Conservation (phyloP, 2,888 invertebrate species). For the Yponomeuta malinellus region DNA sequence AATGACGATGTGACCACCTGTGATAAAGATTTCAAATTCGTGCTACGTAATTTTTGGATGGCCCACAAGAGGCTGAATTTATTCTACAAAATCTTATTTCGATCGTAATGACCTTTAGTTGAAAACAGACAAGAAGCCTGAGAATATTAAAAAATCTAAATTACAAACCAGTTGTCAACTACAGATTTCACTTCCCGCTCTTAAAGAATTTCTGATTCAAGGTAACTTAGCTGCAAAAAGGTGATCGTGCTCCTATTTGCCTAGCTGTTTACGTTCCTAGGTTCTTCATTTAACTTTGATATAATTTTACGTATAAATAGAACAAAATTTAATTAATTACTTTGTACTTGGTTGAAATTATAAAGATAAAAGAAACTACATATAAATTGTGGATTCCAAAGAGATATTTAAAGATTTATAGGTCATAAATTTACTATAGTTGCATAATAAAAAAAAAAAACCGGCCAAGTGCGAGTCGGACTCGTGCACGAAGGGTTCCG, state of each 20-base stretch:
- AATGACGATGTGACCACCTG: too few relatives aligned
- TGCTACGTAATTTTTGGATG: too few relatives aligned
- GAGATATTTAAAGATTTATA: too few relatives aligned
- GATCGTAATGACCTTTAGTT: background rate
- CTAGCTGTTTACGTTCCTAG: background rate
- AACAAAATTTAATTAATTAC: too few relatives aligned
- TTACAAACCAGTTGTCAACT: constrained; percentile 4
- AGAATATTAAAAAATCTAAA: background rate
- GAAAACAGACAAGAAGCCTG: background rate
- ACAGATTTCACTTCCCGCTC: constrained; percentile 13
- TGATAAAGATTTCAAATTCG: too few relatives aligned
- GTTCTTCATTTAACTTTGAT: background rate
- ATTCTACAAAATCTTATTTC: background rate
- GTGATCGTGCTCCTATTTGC: background rate
- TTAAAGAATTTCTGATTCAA: constrained; percentile 14
- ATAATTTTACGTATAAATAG: background rate
- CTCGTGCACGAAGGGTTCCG: too few relatives aligned
- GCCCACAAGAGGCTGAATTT: background rate
- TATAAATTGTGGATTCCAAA: too few relatives aligned
- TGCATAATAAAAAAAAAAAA: too few relatives aligned
- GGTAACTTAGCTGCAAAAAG: constrained; percentile 6
- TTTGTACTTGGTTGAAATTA: too few relatives aligned
- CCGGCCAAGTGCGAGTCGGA: too few relatives aligned
- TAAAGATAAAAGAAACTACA: too few relatives aligned
- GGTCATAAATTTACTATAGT: too few relatives aligned